Evolutionary conservation across 1,140 invertebrate species (phyloP), one percentile per base, ranked within the genome.

Genomic region (Aphaenogaster rudis): DNA sequence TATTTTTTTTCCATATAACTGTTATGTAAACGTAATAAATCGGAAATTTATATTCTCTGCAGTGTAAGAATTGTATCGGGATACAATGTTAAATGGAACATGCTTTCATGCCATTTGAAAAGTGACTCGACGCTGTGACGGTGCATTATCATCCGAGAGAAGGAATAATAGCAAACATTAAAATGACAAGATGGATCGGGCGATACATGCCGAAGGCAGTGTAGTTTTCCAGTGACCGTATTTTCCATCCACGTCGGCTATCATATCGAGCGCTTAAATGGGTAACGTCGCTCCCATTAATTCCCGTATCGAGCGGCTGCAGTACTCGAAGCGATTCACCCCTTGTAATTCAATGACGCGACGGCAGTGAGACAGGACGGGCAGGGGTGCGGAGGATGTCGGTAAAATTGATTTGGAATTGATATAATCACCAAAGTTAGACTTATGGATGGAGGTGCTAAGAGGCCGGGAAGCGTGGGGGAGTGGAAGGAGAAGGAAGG

Each of bases 331-430:
- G 92, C 90, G 92, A 89, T 88, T 92, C 91, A 90, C 87, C 87
- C 86, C 74, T 91, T 90, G 91, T 91, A 93, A 92, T 93, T 88
- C 88, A 90, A 91, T 91, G 87, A 89, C 86, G 88, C 84, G 90
- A 48, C 85, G 82, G 67, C 57, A n/a, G 54, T 71, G 84, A 50
- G 59, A 86, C 36, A 64, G 45, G 17, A 15, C 36, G 21, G 42
- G 71, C 33, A 57, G n/a, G 36, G 57, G 33, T 48, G 33, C 59
- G 54, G 61, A 61, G 39, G 50, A 86, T 91, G 90, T 93, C 86
- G 91, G 88, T 88, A 92, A 93, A 93, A 93, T 94, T 93, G 92
- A 94, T 93, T 90, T 87, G 61, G 87, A 92, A 93, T 91, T 93
- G 89, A 90, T 91, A 90, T 92, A 93, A 92, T 92, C 92, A 79